Evolutionary conservation across 2,113 vertebrate genomes (phyloP), one percentile per base, ranked within the genome.

Genomic region (Peucedramus taeniatus): DNA sequence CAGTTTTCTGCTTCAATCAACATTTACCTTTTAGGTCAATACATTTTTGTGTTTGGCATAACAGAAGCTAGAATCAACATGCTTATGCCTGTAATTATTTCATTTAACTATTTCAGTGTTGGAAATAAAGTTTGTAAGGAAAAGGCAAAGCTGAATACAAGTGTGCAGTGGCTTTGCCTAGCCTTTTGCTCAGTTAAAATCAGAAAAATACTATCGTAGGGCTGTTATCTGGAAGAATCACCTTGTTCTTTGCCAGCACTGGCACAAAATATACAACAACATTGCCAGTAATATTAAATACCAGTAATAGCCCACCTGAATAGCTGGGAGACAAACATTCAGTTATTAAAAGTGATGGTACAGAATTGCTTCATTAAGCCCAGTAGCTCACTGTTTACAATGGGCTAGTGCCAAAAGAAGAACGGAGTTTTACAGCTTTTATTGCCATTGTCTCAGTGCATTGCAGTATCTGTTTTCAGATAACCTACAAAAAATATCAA

Each of bases 291-390:
- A 96, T 91, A 96, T 94, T 85, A 92, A 95, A 88, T 91, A 95
- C 90, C 87, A 65, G 83, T 94, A 95, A 96, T 76, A 95, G 94
- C 94, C 90, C 92, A 89, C 92, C 83, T 96, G 90, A 91, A 96
- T 91, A 97, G 79, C 81, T 68, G 64, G 76, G 89, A 96, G 93
- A 97, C 87, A 97, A 96, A 97, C 64, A 95, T 94, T 89, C 90
- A 51, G 63, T 68, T 93, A 96, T 93, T 96, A 97, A 97, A 96
- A 95, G 49, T 24, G 47, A 91, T 85, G 82, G 84, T 57, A 90
- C 71, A 93, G 95, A 94, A 96, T 70, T 95, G 87, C 89, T 78
- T 90, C 81, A 69, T 90, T 96, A 93, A 96, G 76, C 59, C 82
- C 30, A 5, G 85, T 50, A 93, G 35, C 89, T 92, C 22, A 6